Base-by-base conservation (phyloP, 2,888 invertebrate species). In the Tricholauxania praeusta region DNA sequence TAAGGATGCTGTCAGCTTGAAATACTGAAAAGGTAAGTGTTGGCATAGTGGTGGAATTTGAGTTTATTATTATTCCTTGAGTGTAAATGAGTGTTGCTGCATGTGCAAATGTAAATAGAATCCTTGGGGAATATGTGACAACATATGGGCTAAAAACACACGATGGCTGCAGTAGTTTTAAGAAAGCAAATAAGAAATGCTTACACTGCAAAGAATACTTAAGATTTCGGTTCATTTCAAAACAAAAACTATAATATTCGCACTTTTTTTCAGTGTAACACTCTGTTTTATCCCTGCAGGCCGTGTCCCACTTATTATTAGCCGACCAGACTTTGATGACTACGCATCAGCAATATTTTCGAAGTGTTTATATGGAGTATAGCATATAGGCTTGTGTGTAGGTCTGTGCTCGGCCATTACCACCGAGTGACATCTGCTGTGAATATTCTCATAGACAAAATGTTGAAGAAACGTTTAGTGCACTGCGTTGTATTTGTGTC, bases 401-500 rank as follows among this genome's bases (percentile, higher is more conserved):
- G 12, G 17, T n/a, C 12, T 7, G 22, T 17, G 22, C 15, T 57
- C 22, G 57, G 62, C 71, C 71, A 77, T 78, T 76, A 76, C 65
- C 73, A 72, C 64, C 57, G 64, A 53, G 63, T 32, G 70, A 76
- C 78, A 77, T 77, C 77, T 78, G 78, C 53, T 73, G 53, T 28
- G 74, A 74, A 75, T 76, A 68, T 72, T 70, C 62, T 57, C 59
- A 63, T 69, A 59, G 51, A 70, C 47, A 55, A 39, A 39, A 52
- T 53, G 17, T 12, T 49, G 8, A 55, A 47, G 19, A 68, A 63
- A 71, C 68, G 5, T 51, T 14, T 12, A 19, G 60, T 49, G 49
- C 10, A 1, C 48, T 52, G 39, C 19, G 79, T 80, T 76, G 67
- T 80, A 82, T 82, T 80, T 80, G 78, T 82, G 82, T 84, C 85